Percentiles rank a stretch among this genome's conserved stretches.
These are phyloP conservation scores for Colistium nudipinnis DNA, from an alignment of 2,113 vertebrate species.

Conservation along the genomic window DNA sequence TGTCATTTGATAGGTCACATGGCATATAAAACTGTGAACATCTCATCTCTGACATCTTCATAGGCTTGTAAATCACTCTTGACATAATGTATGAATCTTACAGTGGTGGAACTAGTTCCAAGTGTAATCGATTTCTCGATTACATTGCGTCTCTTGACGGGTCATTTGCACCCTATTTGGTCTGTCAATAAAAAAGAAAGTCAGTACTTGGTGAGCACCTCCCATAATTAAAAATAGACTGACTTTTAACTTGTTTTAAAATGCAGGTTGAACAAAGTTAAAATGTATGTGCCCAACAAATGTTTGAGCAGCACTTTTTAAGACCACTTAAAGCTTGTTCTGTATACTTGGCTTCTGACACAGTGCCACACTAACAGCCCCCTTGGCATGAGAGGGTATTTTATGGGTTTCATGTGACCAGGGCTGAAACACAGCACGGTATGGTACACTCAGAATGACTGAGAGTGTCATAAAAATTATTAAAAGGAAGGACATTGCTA, in stretches of 20 bases:
- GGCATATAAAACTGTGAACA: conserved; percentile 62
- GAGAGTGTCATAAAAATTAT: conserved; percentile 64
- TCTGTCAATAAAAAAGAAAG: background rate
- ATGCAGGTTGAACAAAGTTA: background rate
- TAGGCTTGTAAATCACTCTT: conserved; percentile 62
- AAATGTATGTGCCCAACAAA: background rate
- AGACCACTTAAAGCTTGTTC: conserved; percentile 33
- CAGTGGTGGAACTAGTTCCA: background rate
- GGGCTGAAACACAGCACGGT: conserved; percentile 51
- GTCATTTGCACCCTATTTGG: background rate
- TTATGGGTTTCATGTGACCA: conserved; percentile 65
- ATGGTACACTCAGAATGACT: conserved; percentile 32
- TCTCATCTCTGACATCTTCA: conserved; percentile 49
- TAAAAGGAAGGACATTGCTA: conserved; percentile 35
- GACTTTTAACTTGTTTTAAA: background rate
- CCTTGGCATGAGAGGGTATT: conserved; percentile 32
- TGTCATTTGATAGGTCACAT: conserved; percentile 70
- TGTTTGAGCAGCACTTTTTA: background rate
- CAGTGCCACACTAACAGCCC: conserved; percentile 12
- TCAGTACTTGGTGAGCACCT: background rate
- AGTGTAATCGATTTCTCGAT: background rate
- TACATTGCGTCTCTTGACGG: background rate
- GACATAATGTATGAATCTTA: conserved; percentile 19
- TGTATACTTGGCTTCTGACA: conserved; percentile 23
- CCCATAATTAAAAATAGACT: background rate